phyloP scores from a whole-genome alignment of 1,140 invertebrate species.

The Brachionus angularis region DNA sequence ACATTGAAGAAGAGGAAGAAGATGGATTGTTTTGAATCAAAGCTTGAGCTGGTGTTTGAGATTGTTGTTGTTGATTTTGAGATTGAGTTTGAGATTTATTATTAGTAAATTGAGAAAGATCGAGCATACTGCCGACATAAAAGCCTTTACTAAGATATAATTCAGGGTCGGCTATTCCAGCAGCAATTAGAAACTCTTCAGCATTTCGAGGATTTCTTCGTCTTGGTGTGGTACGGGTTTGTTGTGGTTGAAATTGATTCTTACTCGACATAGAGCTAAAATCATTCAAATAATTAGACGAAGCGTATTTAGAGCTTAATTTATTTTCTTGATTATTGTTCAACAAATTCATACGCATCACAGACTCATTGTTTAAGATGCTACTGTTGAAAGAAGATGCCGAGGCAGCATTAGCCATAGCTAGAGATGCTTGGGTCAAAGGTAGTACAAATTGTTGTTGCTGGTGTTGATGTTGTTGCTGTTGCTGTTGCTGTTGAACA shows the following conservation, averaged over 20 bases:
- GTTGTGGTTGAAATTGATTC: constrained; percentile 11
- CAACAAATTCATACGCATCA: not conserved
- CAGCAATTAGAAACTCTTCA: constrained; percentile 15
- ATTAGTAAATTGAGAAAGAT: constrained; percentile 10
- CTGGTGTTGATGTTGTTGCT: constrained; percentile 7
- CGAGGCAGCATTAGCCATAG: constrained; percentile 9
- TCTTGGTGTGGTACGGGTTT: constrained; percentile 27
- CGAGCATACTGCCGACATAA: constrained; percentile 40
- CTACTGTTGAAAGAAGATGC: not conserved
- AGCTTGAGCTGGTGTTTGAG: too few species aligned
- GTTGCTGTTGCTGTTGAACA: not conserved
- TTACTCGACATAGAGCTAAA: too few species aligned
- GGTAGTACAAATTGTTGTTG: constrained; percentile 9
- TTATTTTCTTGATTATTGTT: not conserved
- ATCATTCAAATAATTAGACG: constrained; percentile 35
- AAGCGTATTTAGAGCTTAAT: constrained; percentile 31
- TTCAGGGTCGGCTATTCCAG: constrained; percentile 24
- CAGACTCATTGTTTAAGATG: constrained; percentile 14
- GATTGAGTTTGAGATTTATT: not conserved
- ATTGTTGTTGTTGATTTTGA: not conserved
- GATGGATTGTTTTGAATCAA: constrained; percentile 1
- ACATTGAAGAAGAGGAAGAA: not conserved
- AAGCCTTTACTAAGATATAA: constrained; percentile 29
- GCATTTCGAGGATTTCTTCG: constrained; percentile 16
- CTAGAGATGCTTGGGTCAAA: constrained; percentile 11